A percentile compares a stretch with the other conserved stretches of the same genome.
phyloP scores from a whole-genome alignment of 2,888 invertebrate species.

The Sthenelais limicola region DNA sequence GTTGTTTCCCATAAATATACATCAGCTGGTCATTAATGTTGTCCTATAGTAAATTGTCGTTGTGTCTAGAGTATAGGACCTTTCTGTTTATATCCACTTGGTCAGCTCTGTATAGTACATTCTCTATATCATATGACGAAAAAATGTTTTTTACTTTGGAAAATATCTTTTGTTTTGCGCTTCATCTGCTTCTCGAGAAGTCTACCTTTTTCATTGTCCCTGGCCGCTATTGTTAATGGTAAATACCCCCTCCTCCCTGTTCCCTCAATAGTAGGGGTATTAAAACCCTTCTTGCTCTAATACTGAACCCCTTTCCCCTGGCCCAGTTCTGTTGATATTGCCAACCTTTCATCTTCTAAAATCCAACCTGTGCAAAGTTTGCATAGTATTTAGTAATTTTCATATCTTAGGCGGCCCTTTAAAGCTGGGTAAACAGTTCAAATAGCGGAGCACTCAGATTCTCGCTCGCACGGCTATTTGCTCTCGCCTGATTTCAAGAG shows the following conservation, averaged over 20 bases:
- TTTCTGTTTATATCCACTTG: too few species aligned
- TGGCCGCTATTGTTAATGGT: conserved; percentile 14
- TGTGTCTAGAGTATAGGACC: too few species aligned
- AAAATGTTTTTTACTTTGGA: too few species aligned
- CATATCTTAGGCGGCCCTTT: conserved; percentile 6
- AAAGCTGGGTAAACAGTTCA: conserved; percentile 21
- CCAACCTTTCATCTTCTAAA: conserved; percentile 10
- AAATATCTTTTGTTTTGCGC: too few species aligned
- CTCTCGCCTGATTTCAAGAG: too few species aligned
- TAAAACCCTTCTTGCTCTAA: too few species aligned
- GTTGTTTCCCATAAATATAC: conserved; percentile 28
- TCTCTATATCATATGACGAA: too few species aligned
- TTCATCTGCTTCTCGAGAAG: too few species aligned
- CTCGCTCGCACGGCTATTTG: background rate
- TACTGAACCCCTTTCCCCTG: background rate
- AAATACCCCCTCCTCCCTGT: background rate
- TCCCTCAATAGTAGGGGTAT: too few species aligned
- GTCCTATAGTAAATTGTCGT: too few species aligned
- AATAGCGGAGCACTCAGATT: background rate
- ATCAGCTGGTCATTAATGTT: conserved; percentile 27
- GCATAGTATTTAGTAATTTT: conserved; percentile 33
- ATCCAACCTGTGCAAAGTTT: conserved; percentile 23
- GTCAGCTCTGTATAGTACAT: too few species aligned
- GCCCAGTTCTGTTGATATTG: conserved; percentile 3
- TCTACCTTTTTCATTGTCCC: too few species aligned